Percentiles rank a stretch among this genome's conserved stretches.
Evolutionary conservation across 2,888 invertebrate genomes (phyloP).

Genomic region (Drosophila borealis): DNA sequence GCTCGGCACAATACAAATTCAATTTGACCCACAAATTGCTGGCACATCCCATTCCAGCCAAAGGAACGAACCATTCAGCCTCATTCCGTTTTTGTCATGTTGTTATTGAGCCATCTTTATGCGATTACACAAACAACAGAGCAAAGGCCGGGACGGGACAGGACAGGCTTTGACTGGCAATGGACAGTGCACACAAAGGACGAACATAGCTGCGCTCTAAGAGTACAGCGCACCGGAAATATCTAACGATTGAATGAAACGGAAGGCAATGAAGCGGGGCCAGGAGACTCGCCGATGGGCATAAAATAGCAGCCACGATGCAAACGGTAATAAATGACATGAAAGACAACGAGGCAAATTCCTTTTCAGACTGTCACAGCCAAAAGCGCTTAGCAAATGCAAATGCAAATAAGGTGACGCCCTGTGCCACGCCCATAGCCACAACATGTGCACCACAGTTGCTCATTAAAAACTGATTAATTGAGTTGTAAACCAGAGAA

Average conservation of each 20-base stretch:
- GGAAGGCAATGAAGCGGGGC: conserved; percentile 42
- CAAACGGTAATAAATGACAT: conserved; percentile 74
- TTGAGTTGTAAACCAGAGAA: conserved; percentile 65
- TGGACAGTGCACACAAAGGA: conserved; percentile 65
- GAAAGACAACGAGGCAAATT: conserved; percentile 66
- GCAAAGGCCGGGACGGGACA: conserved; percentile 19
- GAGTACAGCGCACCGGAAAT: conserved; percentile 75
- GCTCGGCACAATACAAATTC: conserved; percentile 76
- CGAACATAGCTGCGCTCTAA: conserved; percentile 54
- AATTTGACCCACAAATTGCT: conserved; percentile 79
- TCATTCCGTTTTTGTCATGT: conserved; percentile 53
- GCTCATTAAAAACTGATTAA: conserved; percentile 75
- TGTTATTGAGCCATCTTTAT: conserved; percentile 78
- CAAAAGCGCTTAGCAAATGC: conserved; percentile 69
- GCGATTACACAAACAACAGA: conserved; percentile 73
- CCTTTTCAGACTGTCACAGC: conserved; percentile 52
- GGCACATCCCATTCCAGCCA: conserved; percentile 43
- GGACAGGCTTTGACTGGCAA: conserved; percentile 15
- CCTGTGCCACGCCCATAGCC: conserved; percentile 26
- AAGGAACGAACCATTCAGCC: conserved; percentile 36
- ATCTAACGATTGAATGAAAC: conserved; percentile 76
- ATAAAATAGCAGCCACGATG: conserved; percentile 23
- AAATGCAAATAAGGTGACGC: conserved; percentile 68
- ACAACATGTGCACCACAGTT: conserved; percentile 58
- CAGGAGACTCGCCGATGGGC: conserved; percentile 15